Conservation (phyloP, 2,888 invertebrate genomes). For the Cactoblastis cactorum region DNA sequence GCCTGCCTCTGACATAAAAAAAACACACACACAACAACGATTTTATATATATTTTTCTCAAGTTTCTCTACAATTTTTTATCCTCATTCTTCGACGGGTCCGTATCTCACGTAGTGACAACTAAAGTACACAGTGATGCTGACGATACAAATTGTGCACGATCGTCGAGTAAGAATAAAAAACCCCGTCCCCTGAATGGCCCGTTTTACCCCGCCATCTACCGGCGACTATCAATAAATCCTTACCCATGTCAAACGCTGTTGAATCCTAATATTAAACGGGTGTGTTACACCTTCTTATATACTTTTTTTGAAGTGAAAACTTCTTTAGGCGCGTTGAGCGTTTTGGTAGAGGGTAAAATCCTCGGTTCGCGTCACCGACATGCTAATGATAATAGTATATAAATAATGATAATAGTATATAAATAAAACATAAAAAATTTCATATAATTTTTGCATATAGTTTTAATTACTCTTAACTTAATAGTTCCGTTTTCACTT, state of each 20-base stretch:
- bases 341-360: no score
- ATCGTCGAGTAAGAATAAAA: neutral
- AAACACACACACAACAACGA: no score
- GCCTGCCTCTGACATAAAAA: no score
- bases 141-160: neutral
- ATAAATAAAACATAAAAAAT: no score
- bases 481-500: no score
- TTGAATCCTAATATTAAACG: slow-evolving; percentile 7
- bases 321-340: no score
- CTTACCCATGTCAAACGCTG: slow-evolving; percentile 10
- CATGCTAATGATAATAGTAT: no score
- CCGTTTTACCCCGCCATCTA: slow-evolving; percentile 1
- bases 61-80: neutral
- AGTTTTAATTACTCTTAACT: no score
- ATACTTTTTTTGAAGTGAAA: neutral
- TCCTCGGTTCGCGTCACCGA: no score
- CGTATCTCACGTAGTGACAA: neutral
- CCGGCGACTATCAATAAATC: slow-evolving; percentile 10
- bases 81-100: neutral
- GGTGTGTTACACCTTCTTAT: neutral
- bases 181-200: neutral
- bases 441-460: no score
- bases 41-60: neutral
- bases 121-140: neutral
- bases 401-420: no score